A percentile compares a stretch with the other conserved stretches of the same genome.
phyloP scores from a whole-genome alignment of 2,113 vertebrate species.

The Tricholaema leucomelas region DNA sequence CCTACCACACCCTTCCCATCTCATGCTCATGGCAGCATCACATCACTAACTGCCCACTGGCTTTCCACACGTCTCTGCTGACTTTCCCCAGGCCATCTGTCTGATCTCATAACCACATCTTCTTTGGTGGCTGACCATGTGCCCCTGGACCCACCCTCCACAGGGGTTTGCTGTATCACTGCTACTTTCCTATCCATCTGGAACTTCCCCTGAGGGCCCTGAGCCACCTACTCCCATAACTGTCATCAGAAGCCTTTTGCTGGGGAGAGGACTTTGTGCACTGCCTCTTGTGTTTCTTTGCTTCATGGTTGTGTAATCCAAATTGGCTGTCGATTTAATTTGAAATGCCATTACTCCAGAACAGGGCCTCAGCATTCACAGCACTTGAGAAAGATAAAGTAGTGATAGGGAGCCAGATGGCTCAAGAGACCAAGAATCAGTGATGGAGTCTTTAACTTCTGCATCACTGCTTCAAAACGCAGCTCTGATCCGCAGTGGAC shows the following conservation, averaged over 20 bases:
- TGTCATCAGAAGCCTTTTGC: slow-evolving; percentile 25
- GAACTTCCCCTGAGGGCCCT: slow-evolving; percentile 47
- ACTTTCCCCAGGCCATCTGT: not conserved
- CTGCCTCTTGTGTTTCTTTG: not conserved
- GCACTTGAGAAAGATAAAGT: not conserved
- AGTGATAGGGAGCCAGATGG: slow-evolving; percentile 13
- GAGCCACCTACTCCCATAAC: slow-evolving; percentile 11
- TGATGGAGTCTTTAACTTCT: not conserved
- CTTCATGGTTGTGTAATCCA: not conserved
- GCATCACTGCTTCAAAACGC: slow-evolving; percentile 7
- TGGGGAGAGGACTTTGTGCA: not conserved
- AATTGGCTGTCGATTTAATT: not conserved
- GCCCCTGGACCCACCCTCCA: not conserved
- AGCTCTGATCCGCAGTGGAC: not conserved
- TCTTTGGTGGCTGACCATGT: not conserved
- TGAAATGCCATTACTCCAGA: not conserved
- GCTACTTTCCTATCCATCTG: slow-evolving; percentile 31
- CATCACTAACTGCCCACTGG: not conserved
- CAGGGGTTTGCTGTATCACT: not conserved
- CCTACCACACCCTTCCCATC: slow-evolving; percentile 44
- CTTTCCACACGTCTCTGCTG: slow-evolving; percentile 22
- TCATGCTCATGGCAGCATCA: not conserved
- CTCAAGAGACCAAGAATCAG: not conserved
- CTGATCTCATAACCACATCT: slow-evolving; percentile 59
- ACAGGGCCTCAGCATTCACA: not conserved